Base-by-base conservation (phyloP, 2,113 vertebrate genomes). In the Pachycephala philippinensis region DNA sequence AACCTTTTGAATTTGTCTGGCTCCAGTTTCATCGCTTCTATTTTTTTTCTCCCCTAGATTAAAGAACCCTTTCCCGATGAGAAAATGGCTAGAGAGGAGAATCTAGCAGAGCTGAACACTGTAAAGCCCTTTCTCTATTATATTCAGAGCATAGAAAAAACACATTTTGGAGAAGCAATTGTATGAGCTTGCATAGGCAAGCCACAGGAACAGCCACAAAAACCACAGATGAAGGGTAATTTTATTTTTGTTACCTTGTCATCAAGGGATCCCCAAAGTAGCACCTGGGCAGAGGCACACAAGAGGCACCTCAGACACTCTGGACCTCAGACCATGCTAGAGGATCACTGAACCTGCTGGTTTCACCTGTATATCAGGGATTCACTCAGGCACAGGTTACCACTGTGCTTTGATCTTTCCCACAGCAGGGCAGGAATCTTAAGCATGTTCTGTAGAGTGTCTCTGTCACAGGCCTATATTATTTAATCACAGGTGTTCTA, bases 51-150 rank as follows among this genome's bases (percentile, higher is more conserved):
- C 31, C 10, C 14, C 22, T 52, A 83, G 33, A 76, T 23, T 85
- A 72, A 84, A 90, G 50, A 84, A 80, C 39, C 6, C 13, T 65
- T 56, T 76, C 53, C 37, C 53, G 81, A 61, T 65, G 45, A 88
- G 83, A 53, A 84, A 95, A 92, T 11, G 31, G 10, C 27, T 88
- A 52, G 30, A 79, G 31, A 94, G 50, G n/a, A 65, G 37, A 92
- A 84, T 57, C 33, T 71, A 85, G 53, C 26, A 82, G 70, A 59
- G 23, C 17, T 83, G 24, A 76, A 77, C 27, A 57, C 12, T 52
- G 15, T 76, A 83, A 93, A 93, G 4, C 49, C 30, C 53, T 71
- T 85, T 63, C 50, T 47, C 37, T 71, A 18, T 69, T 89, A 27
- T 40, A 65, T 65, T 69, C 31, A 45, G 22, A 72, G 31, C 9